Percentiles rank a stretch among this genome's conserved stretches.
phyloP scores from a whole-genome alignment of 2,888 invertebrate species.

The Hymenopus coronatus region DNA sequence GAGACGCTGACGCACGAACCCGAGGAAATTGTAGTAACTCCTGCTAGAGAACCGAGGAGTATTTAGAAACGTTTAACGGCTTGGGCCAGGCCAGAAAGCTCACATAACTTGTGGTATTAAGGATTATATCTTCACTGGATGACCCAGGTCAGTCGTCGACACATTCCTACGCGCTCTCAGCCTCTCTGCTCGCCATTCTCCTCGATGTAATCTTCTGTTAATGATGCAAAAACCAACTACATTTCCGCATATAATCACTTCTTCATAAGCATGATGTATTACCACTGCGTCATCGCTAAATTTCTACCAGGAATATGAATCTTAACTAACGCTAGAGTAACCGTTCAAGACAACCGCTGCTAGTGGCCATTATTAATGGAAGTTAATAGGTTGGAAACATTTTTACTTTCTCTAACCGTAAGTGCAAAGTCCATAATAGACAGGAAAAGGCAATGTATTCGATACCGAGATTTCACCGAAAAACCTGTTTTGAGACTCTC shows the following conservation, averaged over 20 bases:
- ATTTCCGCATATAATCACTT: background rate
- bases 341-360: background rate
- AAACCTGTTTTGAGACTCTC: too few species aligned
- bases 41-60: background rate
- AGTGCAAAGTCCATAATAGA: too few species aligned
- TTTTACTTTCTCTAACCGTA: too few species aligned
- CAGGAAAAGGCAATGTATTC: too few species aligned
- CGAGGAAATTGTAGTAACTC: background rate
- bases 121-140: background rate
- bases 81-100: background rate
- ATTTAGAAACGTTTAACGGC: background rate
- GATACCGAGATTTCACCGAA: too few species aligned
- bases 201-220: background rate
- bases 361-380: background rate
- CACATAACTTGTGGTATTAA: background rate
- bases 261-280: background rate
- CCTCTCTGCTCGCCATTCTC: background rate
- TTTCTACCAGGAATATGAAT: background rate
- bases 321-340: background rate
- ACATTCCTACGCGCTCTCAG: background rate
- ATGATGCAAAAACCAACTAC: background rate
- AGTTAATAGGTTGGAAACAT: too few species aligned
- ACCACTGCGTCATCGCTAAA: background rate
- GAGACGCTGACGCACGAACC: background rate
- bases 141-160: background rate